Base-by-base conservation (phyloP, 2,888 invertebrate genomes). In the Acleris literana region DNA sequence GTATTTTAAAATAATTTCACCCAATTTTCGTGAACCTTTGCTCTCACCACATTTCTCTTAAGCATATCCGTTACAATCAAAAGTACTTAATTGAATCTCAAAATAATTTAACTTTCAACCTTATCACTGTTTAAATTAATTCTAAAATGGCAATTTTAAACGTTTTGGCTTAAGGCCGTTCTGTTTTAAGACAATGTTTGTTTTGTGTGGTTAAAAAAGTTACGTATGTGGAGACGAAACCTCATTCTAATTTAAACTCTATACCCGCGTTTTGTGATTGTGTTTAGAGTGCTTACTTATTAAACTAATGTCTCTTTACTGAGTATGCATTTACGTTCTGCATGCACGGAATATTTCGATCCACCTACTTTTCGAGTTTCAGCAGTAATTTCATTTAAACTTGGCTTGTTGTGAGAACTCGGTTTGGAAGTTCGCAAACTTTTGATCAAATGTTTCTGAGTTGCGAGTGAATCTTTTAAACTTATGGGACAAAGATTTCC, bases 341-440 rank as follows among this genome's bases (percentile, higher is more conserved):
- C 16, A 46, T 16, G 46, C 46, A 16, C 46, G 33, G 13, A 39
- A 43, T 55, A 63, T 43, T 55, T 43, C 55, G 43, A 43, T 11
- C 51, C 43, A 6, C 18, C 22, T 43, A 55, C 55, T 55, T 43
- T 54, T 33, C 25, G 56, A 39, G 56, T 56, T 56, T 25, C 56
- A 16, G 44, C 49, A 51, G 63, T 63, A 63, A 63, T 63, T 56
- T 63, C 43, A 56, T 63, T 63, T 39, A 51, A 63, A 63, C 43
- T 63, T 63, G 18, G 25, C 49, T 22, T 49, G 48, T 49, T 63
- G 63, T 63, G 55, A 20, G 43, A 55, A 22, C 55, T 55, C 20
- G 55, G 22, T 16, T 39, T 7, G 6, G 55, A 3, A 55, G 39
- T 20, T 55, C 16, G 43, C 6, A 43, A 55, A 55, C 11, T 43